Base-by-base conservation (phyloP, 2,113 vertebrate species). In the Proteles cristata region DNA sequence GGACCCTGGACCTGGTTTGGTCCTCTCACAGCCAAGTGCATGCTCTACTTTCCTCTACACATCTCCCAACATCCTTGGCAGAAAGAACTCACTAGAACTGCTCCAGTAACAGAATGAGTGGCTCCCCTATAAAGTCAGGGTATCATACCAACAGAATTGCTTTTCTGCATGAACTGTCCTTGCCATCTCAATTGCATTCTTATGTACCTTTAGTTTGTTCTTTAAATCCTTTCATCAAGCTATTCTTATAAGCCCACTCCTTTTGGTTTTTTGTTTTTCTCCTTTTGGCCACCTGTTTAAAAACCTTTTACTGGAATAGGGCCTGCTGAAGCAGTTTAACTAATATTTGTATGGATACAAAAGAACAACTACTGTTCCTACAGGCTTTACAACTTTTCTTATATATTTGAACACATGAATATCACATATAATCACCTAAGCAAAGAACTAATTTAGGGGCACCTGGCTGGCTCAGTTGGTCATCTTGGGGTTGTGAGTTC, bases 201-300 rank as follows among this genome's bases (percentile, higher is more conserved):
- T 80, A 76, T 35, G 63, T 33, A 85, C 58, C 9, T 4, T 66
- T 85, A 50, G 25, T 69, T 50, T 96, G 33, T 83, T 58, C 43
- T 63, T 80, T 25, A 65, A 71, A 86, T 23, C 25, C 31, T 58
- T 91, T 83, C 76, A 88, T 85, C 45, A 65, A 65, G n/a, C 65
- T 82, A 82, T 65, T 88, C 33, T 19, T 86, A 26, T 33, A 23
- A 73, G n/a, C 4, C 43, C 16, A 10, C 14, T 17, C 66, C 5
- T 84, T n/a, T 69, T 82, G 26, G 33, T 16, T 33, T 33, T 63
- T 48, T 79, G 5, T 74, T 73, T 33, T 74, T 73, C 73, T 93
- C 26, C 68, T 97, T 83, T 28, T 88, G 84, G 26, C 25, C 82
- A 58, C 1, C 11, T 85, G 48, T 53, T 96, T 94, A 93, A 90